A percentile compares a stretch with the other conserved stretches of the same genome.
Conservation (phyloP, 64 coral and sea anemone genomes). For the Stichodactyla mertensii region DNA sequence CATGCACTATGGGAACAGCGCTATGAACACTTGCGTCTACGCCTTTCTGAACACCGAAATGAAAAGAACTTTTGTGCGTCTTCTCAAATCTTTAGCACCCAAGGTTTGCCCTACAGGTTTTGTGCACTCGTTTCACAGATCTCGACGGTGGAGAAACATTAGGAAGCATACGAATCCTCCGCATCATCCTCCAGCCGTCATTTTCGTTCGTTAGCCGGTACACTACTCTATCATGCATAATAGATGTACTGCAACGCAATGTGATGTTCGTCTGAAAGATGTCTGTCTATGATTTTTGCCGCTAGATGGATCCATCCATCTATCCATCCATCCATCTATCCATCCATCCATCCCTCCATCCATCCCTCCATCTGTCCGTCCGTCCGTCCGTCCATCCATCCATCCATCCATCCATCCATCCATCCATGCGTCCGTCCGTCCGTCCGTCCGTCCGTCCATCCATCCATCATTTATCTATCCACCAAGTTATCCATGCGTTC, state of each 20-base stretch:
- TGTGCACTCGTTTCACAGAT: not conserved
- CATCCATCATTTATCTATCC: too few relatives aligned
- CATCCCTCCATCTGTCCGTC: too few relatives aligned
- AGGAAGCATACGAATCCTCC: not conserved
- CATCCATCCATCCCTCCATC: too few relatives aligned
- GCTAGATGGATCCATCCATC: too few relatives aligned
- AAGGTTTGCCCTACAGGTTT: not conserved
- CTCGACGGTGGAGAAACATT: not conserved
- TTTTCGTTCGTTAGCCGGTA: not conserved
- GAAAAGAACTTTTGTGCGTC: conserved; percentile 51
- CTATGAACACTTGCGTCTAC: conserved; percentile 68
- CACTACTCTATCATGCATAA: not conserved
- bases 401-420: too few relatives aligned
- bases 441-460: too few relatives aligned
- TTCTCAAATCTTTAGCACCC: conserved; percentile 4
- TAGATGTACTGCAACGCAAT: not conserved
- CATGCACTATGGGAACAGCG: conserved; percentile 77
- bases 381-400: too few relatives aligned
- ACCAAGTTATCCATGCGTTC: too few relatives aligned
- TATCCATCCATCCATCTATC: too few relatives aligned
- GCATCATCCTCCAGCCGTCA: not conserved
- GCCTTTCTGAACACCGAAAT: conserved; percentile 75
- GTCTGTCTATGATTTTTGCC: too few relatives aligned
- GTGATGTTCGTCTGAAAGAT: not conserved
- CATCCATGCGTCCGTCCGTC: too few relatives aligned